Evolutionary conservation across 2,113 vertebrate species (phyloP).

Genomic region (Morphnarchus princeps): DNA sequence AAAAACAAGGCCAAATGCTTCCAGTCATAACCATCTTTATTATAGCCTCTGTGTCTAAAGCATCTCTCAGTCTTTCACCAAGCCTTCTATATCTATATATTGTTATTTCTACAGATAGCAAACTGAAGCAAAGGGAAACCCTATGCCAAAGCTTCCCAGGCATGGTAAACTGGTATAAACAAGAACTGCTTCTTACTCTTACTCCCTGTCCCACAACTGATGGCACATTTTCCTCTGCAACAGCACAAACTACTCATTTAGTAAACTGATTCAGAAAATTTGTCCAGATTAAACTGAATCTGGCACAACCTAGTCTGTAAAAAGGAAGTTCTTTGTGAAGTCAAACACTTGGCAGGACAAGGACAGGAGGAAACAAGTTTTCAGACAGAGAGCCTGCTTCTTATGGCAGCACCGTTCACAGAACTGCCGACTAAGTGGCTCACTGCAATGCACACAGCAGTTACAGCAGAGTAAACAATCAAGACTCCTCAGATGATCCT

Average conservation of each 20-base stretch:
- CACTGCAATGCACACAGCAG: not conserved
- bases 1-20: not conserved
- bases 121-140: not conserved
- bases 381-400: not conserved
- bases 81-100: not conserved
- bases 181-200: not conserved
- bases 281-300: not conserved
- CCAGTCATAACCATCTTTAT: not conserved
- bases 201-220: not conserved
- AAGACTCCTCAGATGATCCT: not conserved
- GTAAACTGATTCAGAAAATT: not conserved
- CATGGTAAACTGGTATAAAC: not conserved
- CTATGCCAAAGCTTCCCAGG: not conserved
- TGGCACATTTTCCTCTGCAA: not conserved
- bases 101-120: not conserved
- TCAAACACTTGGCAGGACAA: not conserved
- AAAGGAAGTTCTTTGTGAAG: not conserved
- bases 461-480: not conserved
- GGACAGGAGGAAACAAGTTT: not conserved
- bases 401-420: fast-evolving
- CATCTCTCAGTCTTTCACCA: not conserved
- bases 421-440: not conserved
- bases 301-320: not conserved
- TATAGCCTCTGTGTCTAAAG: not conserved
- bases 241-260: not conserved